Conservation (phyloP, 2,113 vertebrate genomes). For the Zonotrichia leucophrys region DNA sequence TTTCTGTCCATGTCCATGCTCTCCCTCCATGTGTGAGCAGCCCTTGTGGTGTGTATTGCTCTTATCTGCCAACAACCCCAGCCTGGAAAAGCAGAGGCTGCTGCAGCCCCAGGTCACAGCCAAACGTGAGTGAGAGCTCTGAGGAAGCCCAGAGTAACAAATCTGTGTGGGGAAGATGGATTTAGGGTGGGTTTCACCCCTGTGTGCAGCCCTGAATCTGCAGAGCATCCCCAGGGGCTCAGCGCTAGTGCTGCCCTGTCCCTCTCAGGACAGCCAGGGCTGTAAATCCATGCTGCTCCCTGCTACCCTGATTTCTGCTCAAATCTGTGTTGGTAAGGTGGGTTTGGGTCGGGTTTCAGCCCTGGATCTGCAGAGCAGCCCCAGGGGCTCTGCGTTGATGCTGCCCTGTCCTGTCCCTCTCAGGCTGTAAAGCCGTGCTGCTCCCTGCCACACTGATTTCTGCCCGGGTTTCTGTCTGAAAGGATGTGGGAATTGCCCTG, state of each 20-base stretch:
- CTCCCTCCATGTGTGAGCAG: neutral
- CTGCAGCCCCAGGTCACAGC: neutral
- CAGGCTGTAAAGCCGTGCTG: rapidly evolving
- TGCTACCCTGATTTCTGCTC: neutral
- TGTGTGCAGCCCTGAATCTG: neutral
- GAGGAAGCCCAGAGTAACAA: neutral
- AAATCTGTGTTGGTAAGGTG: neutral
- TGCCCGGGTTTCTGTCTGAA: neutral
- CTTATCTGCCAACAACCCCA: neutral
- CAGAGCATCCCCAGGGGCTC: neutral
- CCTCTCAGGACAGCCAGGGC: neutral
- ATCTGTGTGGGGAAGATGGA: neutral
- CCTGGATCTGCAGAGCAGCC: neutral
- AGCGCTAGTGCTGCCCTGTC: rapidly evolving
- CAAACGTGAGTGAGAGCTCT: rapidly evolving
- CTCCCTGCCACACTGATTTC: neutral
- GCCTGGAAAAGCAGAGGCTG: neutral
- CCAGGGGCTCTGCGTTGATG: rapidly evolving
- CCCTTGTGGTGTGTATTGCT: neutral
- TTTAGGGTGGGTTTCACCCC: neutral
- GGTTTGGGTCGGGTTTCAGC: neutral
- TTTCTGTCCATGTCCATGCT: neutral
- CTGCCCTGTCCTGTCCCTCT: neutral
- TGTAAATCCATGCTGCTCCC: neutral
- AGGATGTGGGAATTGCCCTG: rapidly evolving